Base-by-base conservation (phyloP, 1,140 invertebrate species). In the Condylostylus longicornis region DNA sequence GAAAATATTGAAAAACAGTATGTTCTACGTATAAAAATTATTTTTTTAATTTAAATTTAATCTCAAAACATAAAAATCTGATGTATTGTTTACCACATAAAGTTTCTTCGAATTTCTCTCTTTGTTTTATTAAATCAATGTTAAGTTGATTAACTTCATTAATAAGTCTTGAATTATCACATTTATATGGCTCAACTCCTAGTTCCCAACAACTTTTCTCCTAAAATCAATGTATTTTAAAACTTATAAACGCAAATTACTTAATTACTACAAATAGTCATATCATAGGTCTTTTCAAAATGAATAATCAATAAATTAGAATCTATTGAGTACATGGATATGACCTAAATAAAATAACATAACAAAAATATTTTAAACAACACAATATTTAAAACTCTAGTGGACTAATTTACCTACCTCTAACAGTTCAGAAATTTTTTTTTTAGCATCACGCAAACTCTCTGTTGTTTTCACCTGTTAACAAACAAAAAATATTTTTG, bases 381-480 rank as follows among this genome's bases (percentile, higher is more conserved):
- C 35, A 18, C 19, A 17, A 37, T 15, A 14, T 13, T 22, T 25
- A 37, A 29, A 21, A 15, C 10, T 18, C 3, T 9, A 27, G 28
- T 13, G 6, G 32, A 14, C 7, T 14, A 8, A 13, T 18, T 9
- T 13, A 42, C 39, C 41, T 51, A 60, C 57, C 46, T 60, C 57
- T 4, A 60, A 36, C n/a, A 59, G 35, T 2, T 45, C 38, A 3
- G 38, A 37, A n/a, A 61, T 43, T 45, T 56, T 36, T 18, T 46
- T 40, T 21, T 60, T 61, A 5, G 57, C 44, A 40, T 80, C 72
- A 46, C 76, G 70, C 5, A 83, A 56, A 51, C 71, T 79, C 44
- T 79, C 74, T 27, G 77, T 83, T 10, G 79, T 82, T 51, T 77
- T 70, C 25, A 82, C n/a, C n/a, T n/a, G n/a, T n/a, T n/a, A n/a